phyloP scores from a whole-genome alignment of 2,888 invertebrate genomes.

The Xylota segnis region DNA sequence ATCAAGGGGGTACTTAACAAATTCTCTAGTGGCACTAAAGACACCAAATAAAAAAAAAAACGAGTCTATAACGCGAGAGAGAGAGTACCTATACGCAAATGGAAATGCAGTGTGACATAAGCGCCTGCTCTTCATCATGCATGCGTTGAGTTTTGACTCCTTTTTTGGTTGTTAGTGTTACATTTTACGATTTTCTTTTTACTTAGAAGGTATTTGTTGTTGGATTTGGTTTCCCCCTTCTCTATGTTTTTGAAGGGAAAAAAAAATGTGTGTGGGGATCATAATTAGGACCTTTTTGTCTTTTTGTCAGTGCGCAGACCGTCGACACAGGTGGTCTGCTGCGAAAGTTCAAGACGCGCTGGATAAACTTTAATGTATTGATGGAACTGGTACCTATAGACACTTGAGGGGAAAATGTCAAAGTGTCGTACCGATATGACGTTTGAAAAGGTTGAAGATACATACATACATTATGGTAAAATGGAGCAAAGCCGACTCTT shows the following conservation, averaged over 20 bases:
- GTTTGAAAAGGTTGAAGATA: background rate
- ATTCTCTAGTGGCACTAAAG: constrained; percentile 75
- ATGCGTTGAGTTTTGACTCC: constrained; percentile 72
- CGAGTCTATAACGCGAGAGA: constrained; percentile 11
- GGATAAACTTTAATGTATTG: constrained; percentile 33
- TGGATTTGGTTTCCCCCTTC: background rate
- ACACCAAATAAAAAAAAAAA: constrained; percentile 69
- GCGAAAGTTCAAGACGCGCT: constrained; percentile 37
- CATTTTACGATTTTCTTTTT: constrained; percentile 15
- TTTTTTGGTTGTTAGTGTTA: constrained; percentile 45
- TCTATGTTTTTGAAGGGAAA: background rate
- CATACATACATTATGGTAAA: no score
- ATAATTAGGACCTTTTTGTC: constrained; percentile 54
- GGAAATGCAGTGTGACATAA: constrained; percentile 74
- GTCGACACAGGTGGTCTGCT: constrained; percentile 40
- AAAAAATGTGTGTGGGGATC: constrained; percentile 1
- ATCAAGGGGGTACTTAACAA: constrained; percentile 72
- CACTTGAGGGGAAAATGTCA: constrained; percentile 36
- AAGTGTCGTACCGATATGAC: constrained; percentile 16
- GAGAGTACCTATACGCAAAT: constrained; percentile 42
- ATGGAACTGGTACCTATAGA: constrained; percentile 19
- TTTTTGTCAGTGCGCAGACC: constrained; percentile 16
- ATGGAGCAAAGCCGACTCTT: background rate
- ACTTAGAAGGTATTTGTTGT: background rate
- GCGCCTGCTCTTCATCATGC: constrained; percentile 75